Evolutionary conservation across 1,140 invertebrate genomes (phyloP).

Genomic region (Bombus vancouverensis): DNA sequence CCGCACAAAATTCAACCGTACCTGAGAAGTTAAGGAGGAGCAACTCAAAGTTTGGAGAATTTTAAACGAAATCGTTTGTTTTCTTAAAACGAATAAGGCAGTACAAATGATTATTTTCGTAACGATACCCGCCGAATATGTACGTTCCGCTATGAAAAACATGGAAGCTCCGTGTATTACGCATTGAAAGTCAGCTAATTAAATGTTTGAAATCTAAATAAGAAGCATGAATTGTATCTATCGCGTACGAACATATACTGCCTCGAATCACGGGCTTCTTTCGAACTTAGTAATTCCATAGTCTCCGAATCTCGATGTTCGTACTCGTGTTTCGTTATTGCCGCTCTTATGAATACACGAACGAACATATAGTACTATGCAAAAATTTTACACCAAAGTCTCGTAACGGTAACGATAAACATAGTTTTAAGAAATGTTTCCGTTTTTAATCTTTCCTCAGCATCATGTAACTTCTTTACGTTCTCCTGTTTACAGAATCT

Average conservation of each 20-base stretch:
- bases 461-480: neutral
- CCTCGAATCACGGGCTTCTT: neutral
- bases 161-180: neutral
- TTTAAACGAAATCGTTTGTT: neutral
- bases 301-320: too few relatives aligned
- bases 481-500: neutral
- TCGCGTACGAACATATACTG: neutral
- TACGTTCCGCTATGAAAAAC: neutral
- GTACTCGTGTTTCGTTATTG: neutral
- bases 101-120: neutral
- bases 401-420: neutral
- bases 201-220: slow-evolving; percentile 29
- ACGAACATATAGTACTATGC: too few relatives aligned
- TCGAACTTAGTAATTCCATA: neutral
- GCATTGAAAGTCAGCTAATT: neutral
- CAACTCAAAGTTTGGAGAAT: neutral
- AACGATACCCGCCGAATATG: neutral
- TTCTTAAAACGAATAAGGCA: neutral
- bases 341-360: too few relatives aligned
- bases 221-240: neutral
- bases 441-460: neutral
- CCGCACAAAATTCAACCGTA: too few relatives aligned
- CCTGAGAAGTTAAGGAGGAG: too few relatives aligned
- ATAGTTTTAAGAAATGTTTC: neutral
- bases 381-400: neutral